Conservation (phyloP, 2,113 vertebrate genomes). For the Origma solitaria region DNA sequence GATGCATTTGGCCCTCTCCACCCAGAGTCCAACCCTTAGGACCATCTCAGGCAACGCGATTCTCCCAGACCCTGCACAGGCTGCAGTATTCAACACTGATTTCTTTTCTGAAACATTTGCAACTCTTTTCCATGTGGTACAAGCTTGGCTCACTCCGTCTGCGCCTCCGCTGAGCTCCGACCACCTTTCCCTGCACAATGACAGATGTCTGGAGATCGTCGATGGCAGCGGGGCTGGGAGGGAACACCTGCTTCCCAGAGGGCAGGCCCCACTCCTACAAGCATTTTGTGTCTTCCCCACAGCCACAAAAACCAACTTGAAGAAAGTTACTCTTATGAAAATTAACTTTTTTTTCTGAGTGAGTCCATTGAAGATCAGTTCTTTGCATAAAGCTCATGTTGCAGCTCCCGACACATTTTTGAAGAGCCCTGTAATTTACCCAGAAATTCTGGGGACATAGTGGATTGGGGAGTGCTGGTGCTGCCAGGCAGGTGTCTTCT, state of each 20-base stretch:
- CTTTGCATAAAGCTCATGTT: background rate
- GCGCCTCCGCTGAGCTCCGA: background rate
- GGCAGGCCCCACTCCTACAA: background rate
- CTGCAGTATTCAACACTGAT: background rate
- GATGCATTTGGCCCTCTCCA: background rate
- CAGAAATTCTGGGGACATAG: background rate
- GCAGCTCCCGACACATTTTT: background rate
- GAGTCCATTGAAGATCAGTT: background rate
- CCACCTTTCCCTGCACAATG: background rate
- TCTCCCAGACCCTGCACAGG: background rate
- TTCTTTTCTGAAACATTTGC: background rate
- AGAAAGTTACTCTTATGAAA: background rate
- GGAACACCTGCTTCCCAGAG: conserved; percentile 29
- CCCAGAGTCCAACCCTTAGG: background rate
- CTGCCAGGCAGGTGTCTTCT: background rate
- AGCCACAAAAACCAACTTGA: background rate
- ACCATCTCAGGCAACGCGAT: background rate
- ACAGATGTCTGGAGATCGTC: conserved; percentile 12
- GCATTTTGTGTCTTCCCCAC: background rate
- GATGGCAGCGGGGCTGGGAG: background rate
- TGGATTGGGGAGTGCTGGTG: background rate
- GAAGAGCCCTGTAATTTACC: background rate
- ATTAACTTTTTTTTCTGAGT: background rate
- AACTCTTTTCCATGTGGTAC: background rate
- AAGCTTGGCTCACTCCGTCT: background rate